phyloP scores from a whole-genome alignment of 2,888 invertebrate species.

The Agonopterix alstromeriana region DNA sequence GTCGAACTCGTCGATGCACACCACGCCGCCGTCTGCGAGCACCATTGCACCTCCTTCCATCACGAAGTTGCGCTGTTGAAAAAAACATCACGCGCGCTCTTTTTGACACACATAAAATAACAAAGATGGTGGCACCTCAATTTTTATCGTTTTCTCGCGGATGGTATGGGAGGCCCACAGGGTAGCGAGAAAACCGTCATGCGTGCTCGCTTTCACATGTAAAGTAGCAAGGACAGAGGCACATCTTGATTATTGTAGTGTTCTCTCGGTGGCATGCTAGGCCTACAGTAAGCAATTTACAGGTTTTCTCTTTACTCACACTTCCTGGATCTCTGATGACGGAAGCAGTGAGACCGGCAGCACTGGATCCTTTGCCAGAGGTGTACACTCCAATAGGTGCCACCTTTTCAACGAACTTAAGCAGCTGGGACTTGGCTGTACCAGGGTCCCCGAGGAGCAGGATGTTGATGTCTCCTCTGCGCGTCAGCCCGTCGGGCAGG shows the following conservation, averaged over 20 bases:
- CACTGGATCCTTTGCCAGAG: slow-evolving; percentile 99
- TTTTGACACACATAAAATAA: too few relatives aligned
- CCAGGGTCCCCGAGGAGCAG: slow-evolving; percentile 98
- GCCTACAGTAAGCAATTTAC: not conserved
- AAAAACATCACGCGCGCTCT: too few relatives aligned
- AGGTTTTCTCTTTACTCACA: slow-evolving; percentile 69
- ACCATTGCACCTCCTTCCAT: slow-evolving; percentile 99
- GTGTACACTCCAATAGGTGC: slow-evolving; percentile 97
- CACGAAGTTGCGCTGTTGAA: slow-evolving; percentile 89
- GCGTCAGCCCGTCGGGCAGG: slow-evolving; percentile 95
- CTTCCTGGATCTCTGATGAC: slow-evolving; percentile 95
- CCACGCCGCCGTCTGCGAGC: slow-evolving; percentile 98
- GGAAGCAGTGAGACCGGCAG: slow-evolving; percentile 98
- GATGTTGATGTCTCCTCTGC: slow-evolving; percentile 98
- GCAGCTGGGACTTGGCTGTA: slow-evolving; percentile 98
- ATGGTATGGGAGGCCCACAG: too few relatives aligned
- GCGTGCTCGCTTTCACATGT: too few relatives aligned
- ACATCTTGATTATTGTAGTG: too few relatives aligned
- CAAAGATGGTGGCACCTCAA: too few relatives aligned
- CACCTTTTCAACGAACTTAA: slow-evolving; percentile 98
- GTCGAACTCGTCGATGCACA: slow-evolving; percentile 99
- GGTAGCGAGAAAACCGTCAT: too few relatives aligned
- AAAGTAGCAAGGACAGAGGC: too few relatives aligned
- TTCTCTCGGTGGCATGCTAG: too few relatives aligned
- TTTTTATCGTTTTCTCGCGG: too few relatives aligned